Base-by-base conservation (phyloP, 1,140 invertebrate genomes). In the Megalopta genalis region DNA sequence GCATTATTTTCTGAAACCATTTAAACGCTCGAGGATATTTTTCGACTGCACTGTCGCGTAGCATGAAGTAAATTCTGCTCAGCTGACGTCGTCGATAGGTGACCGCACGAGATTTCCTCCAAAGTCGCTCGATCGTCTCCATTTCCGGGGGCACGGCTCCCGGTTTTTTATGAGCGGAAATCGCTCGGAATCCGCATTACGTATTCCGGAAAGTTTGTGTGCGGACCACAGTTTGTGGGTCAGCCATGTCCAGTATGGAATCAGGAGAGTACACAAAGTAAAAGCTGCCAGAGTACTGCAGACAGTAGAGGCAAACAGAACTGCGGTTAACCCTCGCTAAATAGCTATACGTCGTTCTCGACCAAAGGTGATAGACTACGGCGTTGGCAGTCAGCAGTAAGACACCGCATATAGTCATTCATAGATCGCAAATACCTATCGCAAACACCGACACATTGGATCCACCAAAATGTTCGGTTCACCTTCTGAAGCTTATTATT, bases 241-340 rank as follows among this genome's bases (percentile, higher is more conserved):
- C 76, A 57, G 46, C 37, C 46, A 52, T 78, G 76, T 65, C 76
- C 76, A 32, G 49, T 39, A 46, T 10, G 49, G 68, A 78, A 72
- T 78, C 76, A 46, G 60, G 37, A 64, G 49, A 18, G 68, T 57
- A 78, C 76, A 78, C 76, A 78, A 72, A 72, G 76, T 77, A 77
- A 71, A 71, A 77, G 76, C 76, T 71, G 59, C 46, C 68, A 37
- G 67, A 71, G 60, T 64, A 79, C 76, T 52, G 67, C 70, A 79
- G 77, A 74, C 71, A 74, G 62, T 49, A 39, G 62, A 59, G 49
- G 42, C 77, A 79, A 79, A 74, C 77, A 79, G 77, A 79, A 52
- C 52, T 74, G 70, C 52, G 77, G 77, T 79, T 73, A 74, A 79
- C 70, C 54, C 52, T 79, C n/a, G 63, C 70, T 79, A 67, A 79